Conservation (phyloP, 2,888 invertebrate species). For the Zygogramma bicolorata region DNA sequence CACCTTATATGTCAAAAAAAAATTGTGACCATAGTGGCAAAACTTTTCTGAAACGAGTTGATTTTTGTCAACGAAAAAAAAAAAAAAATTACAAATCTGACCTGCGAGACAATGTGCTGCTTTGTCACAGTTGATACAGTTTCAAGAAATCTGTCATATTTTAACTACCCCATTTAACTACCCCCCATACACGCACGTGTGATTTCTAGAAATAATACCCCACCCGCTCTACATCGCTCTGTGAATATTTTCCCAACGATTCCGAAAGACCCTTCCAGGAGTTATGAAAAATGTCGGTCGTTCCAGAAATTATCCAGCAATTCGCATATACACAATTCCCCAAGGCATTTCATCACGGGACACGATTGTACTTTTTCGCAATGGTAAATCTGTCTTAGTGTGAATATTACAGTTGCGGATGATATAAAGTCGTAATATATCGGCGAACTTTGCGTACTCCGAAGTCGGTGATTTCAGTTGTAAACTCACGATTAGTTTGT, state of each 20-base stretch:
- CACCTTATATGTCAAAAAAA: no score
- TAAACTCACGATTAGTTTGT: slow-evolving; percentile 58
- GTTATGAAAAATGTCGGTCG: slow-evolving; percentile 11
- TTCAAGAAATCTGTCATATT: no score
- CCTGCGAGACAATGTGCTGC: no score
- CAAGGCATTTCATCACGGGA: slow-evolving; percentile 39
- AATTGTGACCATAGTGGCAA: no score
- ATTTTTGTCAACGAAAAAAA: no score
- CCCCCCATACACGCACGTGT: no score
- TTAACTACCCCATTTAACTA: no score
- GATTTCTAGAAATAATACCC: neutral
- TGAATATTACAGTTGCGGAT: slow-evolving; percentile 43
- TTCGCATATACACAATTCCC: slow-evolving; percentile 41
- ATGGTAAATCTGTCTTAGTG: slow-evolving; percentile 44
- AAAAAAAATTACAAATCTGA: no score
- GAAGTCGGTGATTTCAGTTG: slow-evolving; percentile 56
- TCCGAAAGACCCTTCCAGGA: neutral
- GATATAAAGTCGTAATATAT: slow-evolving; percentile 52
- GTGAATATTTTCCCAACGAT: neutral
- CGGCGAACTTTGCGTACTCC: slow-evolving; percentile 51
- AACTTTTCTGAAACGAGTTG: no score
- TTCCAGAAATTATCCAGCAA: slow-evolving; percentile 36
- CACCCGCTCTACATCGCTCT: neutral
- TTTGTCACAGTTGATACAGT: no score
- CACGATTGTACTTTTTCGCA: slow-evolving; percentile 44